These are phyloP conservation scores for Loriculus beryllinus DNA, from an alignment of 2,797 vertebrate genomes.

Conservation along the genomic window DNA sequence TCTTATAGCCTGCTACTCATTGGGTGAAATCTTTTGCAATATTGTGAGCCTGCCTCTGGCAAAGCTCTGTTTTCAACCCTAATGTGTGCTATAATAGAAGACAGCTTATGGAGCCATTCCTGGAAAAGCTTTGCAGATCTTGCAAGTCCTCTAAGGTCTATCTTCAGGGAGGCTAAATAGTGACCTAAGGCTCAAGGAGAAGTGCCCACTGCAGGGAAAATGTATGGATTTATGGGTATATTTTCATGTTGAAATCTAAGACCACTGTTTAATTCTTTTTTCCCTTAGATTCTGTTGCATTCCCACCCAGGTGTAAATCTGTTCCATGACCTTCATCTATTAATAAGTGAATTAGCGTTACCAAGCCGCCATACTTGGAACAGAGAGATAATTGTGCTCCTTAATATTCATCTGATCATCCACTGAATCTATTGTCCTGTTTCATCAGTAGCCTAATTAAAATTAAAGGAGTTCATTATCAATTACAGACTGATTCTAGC, in stretches of 20 bases:
- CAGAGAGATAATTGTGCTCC: neutral
- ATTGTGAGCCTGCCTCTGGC: slow-evolving; percentile 37
- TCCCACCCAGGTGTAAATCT: neutral
- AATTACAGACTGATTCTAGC: neutral
- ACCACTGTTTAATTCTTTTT: neutral
- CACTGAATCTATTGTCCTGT: neutral
- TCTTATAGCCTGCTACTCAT: neutral
- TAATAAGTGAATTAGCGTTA: neutral
- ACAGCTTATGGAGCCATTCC: neutral
- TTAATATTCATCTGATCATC: neutral
- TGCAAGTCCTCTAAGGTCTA: neutral
- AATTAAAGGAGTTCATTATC: neutral
- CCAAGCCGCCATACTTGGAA: neutral
- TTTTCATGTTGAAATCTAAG: neutral
- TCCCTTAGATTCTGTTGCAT: neutral
- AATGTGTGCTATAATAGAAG: neutral
- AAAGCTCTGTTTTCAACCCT: neutral
- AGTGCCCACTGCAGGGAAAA: neutral
- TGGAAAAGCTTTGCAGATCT: neutral
- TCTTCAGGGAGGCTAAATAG: neutral
- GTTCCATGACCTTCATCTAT: neutral
- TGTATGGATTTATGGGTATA: no score
- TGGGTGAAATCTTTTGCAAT: slow-evolving; percentile 6
- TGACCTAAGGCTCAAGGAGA: neutral
- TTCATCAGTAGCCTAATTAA: neutral